Evolutionary conservation across 53 echinoderm and acorn worm genomes (phyloP).

Genomic region (Echinometra lucunter): DNA sequence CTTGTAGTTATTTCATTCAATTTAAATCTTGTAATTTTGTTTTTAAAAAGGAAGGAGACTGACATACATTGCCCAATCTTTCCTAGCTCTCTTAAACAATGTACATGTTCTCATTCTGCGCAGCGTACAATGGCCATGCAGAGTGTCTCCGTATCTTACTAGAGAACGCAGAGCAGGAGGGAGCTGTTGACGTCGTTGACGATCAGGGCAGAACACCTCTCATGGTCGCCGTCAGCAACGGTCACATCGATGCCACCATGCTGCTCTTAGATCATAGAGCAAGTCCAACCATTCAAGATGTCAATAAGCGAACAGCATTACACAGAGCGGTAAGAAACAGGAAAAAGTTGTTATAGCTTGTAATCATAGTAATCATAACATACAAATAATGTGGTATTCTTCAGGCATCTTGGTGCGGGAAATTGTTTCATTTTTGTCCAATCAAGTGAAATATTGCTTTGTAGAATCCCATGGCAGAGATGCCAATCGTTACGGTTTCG

Average conservation of each 20-base stretch:
- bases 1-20: too few relatives aligned
- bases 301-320: constrained; percentile 89
- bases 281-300: constrained; percentile 85
- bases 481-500: too few relatives aligned
- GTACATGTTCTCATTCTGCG: not conserved
- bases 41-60: too few relatives aligned
- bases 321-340: constrained; percentile 89
- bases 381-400: too few relatives aligned
- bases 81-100: not conserved
- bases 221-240: constrained; percentile 98
- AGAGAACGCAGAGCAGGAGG: constrained; percentile 91
- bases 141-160: constrained; percentile 92
- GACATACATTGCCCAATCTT: too few relatives aligned
- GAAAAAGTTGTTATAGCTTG: too few relatives aligned
- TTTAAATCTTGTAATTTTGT: too few relatives aligned
- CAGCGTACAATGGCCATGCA: constrained; percentile 98
- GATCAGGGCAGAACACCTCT: constrained; percentile 94
- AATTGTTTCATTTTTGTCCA: too few relatives aligned
- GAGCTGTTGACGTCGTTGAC: constrained; percentile 90
- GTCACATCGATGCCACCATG: constrained; percentile 96
- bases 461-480: too few relatives aligned
- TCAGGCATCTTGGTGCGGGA: too few relatives aligned
- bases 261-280: constrained; percentile 89
- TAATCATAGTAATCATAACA: not conserved
- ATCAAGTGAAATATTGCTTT: too few relatives aligned